A percentile compares a stretch with the other conserved stretches of the same genome.
Conservation (phyloP, 2,888 invertebrate species). For the Hemicrepidius hirtus region DNA sequence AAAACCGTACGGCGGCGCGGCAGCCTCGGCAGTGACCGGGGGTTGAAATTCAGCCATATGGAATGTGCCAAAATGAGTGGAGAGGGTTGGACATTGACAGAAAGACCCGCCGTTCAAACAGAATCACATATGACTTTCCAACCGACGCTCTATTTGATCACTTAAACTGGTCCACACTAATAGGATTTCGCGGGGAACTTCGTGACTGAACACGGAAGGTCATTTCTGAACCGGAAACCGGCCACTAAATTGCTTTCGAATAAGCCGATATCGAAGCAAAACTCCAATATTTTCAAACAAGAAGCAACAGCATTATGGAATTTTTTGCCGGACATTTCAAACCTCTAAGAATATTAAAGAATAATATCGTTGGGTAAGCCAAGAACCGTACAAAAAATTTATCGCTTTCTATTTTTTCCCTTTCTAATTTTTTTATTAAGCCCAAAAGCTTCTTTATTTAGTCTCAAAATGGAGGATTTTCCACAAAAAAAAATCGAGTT, state of each 20-base stretch:
- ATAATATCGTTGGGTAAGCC: conserved; percentile 22
- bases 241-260: conserved; percentile 51
- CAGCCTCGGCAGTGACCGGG: conserved; percentile 9
- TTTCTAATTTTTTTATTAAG: conserved; percentile 21
- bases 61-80: conserved; percentile 42
- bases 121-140: conserved; percentile 54
- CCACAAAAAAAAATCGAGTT: conserved; percentile 16
- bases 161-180: conserved; percentile 55
- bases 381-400: conserved; percentile 1
- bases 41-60: conserved; percentile 40
- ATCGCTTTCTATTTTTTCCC: conserved; percentile 16
- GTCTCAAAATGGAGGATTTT: conserved; percentile 25
- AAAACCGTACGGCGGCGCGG: conserved; percentile 33
- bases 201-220: conserved; percentile 50
- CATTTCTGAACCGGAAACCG: conserved; percentile 49
- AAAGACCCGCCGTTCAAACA: conserved; percentile 52
- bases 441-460: conserved; percentile 16
- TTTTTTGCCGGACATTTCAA: conserved; percentile 26
- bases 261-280: conserved; percentile 48
- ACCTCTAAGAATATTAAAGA: conserved; percentile 32
- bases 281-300: conserved; percentile 49
- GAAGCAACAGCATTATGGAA: conserved; percentile 36
- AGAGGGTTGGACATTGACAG: conserved; percentile 35
- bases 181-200: conserved; percentile 52
- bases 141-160: conserved; percentile 53